Conservation (phyloP, 2,797 vertebrate species). For the Siniperca obscura region DNA sequence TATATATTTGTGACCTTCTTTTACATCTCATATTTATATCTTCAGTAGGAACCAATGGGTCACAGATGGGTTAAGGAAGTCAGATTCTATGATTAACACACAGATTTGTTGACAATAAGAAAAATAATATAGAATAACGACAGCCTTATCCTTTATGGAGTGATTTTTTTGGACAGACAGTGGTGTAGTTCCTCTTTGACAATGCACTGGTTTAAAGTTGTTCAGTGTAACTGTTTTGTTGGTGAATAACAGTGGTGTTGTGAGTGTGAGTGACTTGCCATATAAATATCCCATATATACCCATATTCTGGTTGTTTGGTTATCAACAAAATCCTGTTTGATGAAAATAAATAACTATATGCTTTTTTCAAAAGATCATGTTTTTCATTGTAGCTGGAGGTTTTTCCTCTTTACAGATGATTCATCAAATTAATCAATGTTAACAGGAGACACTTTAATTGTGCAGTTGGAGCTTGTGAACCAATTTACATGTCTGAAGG, state of each 20-base stretch:
- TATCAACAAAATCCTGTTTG: conserved; percentile 46
- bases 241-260: conserved; percentile 50
- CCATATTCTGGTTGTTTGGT: conserved; percentile 46
- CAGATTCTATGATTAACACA: neutral
- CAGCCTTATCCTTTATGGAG: neutral
- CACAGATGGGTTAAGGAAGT: neutral
- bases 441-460: neutral
- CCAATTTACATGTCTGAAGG: neutral
- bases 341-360: conserved; percentile 44
- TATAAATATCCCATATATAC: conserved; percentile 34
- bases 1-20: neutral
- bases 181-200: conserved; percentile 26
- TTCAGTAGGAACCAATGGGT: neutral
- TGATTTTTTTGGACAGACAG: neutral
- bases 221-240: conserved; percentile 46
- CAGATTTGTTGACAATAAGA: conserved; percentile 3
- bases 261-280: conserved; percentile 52
- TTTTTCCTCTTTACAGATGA: conserved; percentile 2
- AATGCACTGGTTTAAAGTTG: conserved; percentile 27
- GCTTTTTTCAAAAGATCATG: neutral
- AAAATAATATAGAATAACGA: neutral
- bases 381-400: conserved; percentile 2
- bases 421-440: conserved; percentile 5
- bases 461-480: neutral
- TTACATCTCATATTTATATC: neutral